Evolutionary conservation across 1,140 invertebrate species (phyloP), one percentile per base, ranked within the genome.

Genomic region (Apis cerana): DNA sequence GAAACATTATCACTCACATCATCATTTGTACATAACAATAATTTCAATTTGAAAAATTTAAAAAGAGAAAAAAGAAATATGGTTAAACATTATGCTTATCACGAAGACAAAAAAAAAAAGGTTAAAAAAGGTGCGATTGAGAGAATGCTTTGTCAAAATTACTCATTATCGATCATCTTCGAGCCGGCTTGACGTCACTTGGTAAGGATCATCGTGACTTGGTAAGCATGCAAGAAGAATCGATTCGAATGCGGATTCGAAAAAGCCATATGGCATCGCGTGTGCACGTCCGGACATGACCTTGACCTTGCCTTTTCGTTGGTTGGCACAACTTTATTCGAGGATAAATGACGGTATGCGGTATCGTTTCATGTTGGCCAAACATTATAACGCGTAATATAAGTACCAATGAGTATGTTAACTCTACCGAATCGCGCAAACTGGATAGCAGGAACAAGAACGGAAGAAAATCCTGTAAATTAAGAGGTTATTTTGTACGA

Each of bases 221-320:
- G 54, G 27, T n/a, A 58, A 62, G 54, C 72, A 62, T 62, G 79
- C 71, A 58, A 65, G 79, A 58, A 56, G 43, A 62, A 81, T 81
- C 79, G 79, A 81, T 81, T 81, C 71, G 17, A 81, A 75, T 81
- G 79, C 79, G 79, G 72, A 75, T 81, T 75, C 71, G 71, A 81
- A 81, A 81, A 75, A 75, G 52, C 62, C 62, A 50, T 64, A 75
- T 62, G 33, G 54, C 61, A 75, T 75, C 79, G 74, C 71, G 79
- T 75, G 71, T 81, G 27, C 59, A 43, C 21, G 59, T 33, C 50
- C 59, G 50, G 71, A 81, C 71, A 58, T 72, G 54, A 17, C 79
- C 79, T 81, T 81, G 79, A 81, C 79, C 79, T 62, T 81, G 79
- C 54, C 71, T 75, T 50, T 56, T 67, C 23, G 61, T 43, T 56